Base-by-base conservation (phyloP, 2,888 invertebrate genomes). In the Agriopis leucophaearia region DNA sequence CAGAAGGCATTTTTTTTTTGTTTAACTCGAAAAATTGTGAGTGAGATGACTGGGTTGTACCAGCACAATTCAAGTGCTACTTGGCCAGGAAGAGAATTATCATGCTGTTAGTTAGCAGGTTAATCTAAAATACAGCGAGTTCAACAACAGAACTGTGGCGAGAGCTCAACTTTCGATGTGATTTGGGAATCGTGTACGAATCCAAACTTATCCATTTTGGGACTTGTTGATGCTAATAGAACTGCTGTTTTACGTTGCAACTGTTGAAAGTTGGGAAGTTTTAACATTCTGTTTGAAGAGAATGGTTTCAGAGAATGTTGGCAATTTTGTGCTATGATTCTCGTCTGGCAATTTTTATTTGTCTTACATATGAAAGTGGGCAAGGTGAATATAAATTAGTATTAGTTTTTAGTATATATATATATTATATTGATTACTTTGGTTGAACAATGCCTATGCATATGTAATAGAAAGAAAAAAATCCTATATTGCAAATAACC, bases 51-150 rank as follows among this genome's bases (percentile, higher is more conserved):
- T 42, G 42, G 12, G 1, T 42, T 42, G 42, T 42, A 9, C 5
- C 4, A 42, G 12, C 38, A 38, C 9, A 38, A 10, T 38, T 9
- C 8, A 8, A 38, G 36, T 8, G 8, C 36, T 38, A 3, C 38
- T 8, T 38, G 7, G 4, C 12, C 35, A 35, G 50, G 27, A 13
- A 50, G 12, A 35, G 15, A 35, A 50, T 50, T 47, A 62, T 45
- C 44, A 50, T 8, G 27, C 55, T 45, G 27, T n/a, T n/a, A 50
- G 27, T n/a, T n/a, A 50, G 9, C 58, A 66, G 64, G 66, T 70
- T 71, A 71, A 75, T 74, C 68, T 74, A 66, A 71, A 75, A 73
- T 74, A 68, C 69, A 74, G 70, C 57, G 65, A 74, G 69, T 74
- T 74, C 60, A 38, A 52, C 60, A 71, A 65, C 69, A 56, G 62